These are phyloP conservation scores for Metalampra italica DNA, from an alignment of 2,888 invertebrate species.

Conservation along the genomic window DNA sequence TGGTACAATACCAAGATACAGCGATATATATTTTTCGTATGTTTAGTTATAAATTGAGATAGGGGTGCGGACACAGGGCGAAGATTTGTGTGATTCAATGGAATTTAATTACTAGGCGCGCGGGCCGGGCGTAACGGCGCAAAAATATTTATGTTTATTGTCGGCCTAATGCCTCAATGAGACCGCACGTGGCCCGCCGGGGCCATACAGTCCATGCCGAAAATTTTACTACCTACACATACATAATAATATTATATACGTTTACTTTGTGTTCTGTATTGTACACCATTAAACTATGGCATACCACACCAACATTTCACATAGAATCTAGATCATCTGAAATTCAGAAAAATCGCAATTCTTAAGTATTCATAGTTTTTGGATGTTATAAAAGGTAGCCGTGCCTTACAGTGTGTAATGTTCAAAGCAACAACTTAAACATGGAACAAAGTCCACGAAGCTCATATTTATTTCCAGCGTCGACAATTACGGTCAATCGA, in stretches of 20 bases:
- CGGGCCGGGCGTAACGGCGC: constrained; percentile 64
- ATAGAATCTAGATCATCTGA: too few relatives aligned
- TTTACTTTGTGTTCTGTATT: too few relatives aligned
- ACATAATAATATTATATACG: not conserved
- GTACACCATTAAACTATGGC: too few relatives aligned
- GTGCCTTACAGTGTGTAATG: too few relatives aligned
- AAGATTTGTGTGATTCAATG: constrained; percentile 74
- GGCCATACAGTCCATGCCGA: constrained; percentile 18
- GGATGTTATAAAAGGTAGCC: too few relatives aligned
- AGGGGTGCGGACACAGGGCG: constrained; percentile 41
- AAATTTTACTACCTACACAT: not conserved
- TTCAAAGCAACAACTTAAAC: not conserved
- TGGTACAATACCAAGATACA: too few relatives aligned
- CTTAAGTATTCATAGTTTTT: too few relatives aligned
- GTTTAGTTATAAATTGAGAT: constrained; percentile 34
- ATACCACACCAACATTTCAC: too few relatives aligned
- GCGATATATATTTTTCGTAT: constrained; percentile 1
- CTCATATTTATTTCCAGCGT: constrained; percentile 45
- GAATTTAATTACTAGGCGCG: constrained; percentile 73
- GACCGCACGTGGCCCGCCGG: constrained; percentile 47
- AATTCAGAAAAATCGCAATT: too few relatives aligned
- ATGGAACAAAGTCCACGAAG: constrained; percentile 22
- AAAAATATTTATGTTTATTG: constrained; percentile 78
- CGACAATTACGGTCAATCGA: constrained; percentile 66
- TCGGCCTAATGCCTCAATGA: constrained; percentile 61